Evolutionary conservation across 2,888 invertebrate species (phyloP).

Genomic region (Habrosyne pyritoides): DNA sequence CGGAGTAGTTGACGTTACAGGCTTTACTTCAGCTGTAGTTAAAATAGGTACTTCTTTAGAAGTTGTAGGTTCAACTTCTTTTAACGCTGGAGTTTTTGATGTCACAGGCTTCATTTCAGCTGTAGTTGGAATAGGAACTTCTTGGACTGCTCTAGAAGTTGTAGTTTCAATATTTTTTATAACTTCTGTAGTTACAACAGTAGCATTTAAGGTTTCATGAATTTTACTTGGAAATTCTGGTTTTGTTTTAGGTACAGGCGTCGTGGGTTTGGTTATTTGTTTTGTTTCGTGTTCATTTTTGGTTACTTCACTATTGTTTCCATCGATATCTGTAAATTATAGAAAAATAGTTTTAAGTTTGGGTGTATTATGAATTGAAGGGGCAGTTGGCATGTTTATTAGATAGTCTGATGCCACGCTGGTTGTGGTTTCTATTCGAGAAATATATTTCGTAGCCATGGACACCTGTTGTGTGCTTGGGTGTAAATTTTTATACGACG

Average conservation of each 20-base stretch:
- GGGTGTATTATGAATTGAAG: neutral
- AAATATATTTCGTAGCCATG: too few species aligned
- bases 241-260: neutral
- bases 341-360: neutral
- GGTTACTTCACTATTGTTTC: conserved; percentile 47
- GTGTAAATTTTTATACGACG: too few species aligned
- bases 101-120: too few species aligned
- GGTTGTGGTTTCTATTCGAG: too few species aligned
- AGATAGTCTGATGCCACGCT: too few species aligned
- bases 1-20: conserved; percentile 6
- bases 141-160: too few species aligned
- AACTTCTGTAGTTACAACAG: too few species aligned
- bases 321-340: conserved; percentile 64
- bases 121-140: neutral
- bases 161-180: too few species aligned
- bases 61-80: conserved; percentile 6
- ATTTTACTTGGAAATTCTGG: conserved; percentile 4
- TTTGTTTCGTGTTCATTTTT: conserved; percentile 20
- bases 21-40: conserved; percentile 14
- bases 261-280: conserved; percentile 12
- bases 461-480: too few species aligned
- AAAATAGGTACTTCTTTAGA: neutral
- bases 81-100: too few species aligned
- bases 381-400: too few species aligned
- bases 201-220: neutral